phyloP scores from a whole-genome alignment of 2,797 vertebrate genomes.

The Acanthurus leucopareius region DNA sequence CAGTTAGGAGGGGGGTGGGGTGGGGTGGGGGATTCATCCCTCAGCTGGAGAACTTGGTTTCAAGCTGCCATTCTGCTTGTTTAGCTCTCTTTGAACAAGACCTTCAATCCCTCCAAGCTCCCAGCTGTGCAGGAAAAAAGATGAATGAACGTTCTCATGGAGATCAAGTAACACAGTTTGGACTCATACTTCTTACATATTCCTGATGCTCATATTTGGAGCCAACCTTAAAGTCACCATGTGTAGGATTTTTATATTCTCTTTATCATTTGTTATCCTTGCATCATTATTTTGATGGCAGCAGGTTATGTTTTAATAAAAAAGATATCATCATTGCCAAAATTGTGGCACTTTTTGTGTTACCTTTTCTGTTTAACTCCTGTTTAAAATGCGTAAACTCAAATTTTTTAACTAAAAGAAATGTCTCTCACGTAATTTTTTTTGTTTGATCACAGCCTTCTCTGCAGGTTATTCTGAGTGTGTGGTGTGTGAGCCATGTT shows the following conservation, averaged over 20 bases:
- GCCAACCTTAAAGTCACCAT: neutral
- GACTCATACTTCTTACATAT: neutral
- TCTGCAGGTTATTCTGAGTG: neutral
- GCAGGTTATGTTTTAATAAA: neutral
- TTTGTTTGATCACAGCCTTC: neutral
- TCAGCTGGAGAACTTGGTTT: constrained; percentile 5
- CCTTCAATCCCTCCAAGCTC: constrained; percentile 33
- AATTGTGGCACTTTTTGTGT: neutral
- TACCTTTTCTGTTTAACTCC: neutral
- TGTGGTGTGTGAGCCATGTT: neutral
- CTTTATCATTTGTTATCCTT: no score
- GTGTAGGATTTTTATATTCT: neutral
- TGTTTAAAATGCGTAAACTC: no score
- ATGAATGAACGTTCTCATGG: constrained; percentile 17
- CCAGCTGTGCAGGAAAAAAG: constrained; percentile 10
- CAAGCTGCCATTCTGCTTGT: constrained; percentile 24
- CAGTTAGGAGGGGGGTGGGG: neutral
- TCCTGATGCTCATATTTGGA: constrained; percentile 6
- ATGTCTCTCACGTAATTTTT: neutral
- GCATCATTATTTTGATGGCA: neutral
- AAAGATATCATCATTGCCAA: neutral
- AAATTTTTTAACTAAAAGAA: neutral
- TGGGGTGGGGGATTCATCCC: constrained; percentile 1
- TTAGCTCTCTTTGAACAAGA: constrained; percentile 37
- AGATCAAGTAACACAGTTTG: constrained; percentile 5